Evolutionary conservation across 2,888 invertebrate genomes (phyloP).

Genomic region (Heliconius ismenius): DNA sequence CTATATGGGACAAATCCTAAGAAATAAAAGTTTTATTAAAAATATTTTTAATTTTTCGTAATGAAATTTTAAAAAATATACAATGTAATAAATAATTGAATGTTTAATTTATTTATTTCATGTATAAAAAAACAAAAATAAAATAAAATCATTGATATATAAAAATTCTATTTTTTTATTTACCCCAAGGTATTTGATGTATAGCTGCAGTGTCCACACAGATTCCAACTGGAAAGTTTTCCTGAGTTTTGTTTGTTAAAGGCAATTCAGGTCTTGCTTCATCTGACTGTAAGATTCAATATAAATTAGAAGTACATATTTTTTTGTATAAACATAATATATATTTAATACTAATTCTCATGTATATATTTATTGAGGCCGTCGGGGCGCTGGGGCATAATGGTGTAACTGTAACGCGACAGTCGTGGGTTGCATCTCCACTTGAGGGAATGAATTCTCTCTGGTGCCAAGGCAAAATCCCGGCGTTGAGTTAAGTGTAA

Average conservation of each 20-base stretch:
- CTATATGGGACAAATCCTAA: too few species aligned
- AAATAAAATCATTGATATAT: neutral
- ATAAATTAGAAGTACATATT: neutral
- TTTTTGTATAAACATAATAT: neutral
- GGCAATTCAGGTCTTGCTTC: constrained; percentile 92
- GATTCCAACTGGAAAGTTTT: constrained; percentile 91
- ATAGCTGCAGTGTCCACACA: constrained; percentile 87
- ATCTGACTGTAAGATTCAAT: constrained; percentile 75
- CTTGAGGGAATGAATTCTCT: neutral
- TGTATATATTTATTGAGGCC: neutral
- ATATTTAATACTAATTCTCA: neutral
- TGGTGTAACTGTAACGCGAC: neutral
- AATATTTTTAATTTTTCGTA: too few species aligned
- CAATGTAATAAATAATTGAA: too few species aligned
- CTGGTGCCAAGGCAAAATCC: neutral
- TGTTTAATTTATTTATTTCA: too few species aligned
- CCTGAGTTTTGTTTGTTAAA: constrained; percentile 85
- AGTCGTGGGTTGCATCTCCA: neutral
- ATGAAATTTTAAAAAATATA: too few species aligned
- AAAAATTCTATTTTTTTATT: constrained; percentile 38
- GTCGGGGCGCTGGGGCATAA: neutral
- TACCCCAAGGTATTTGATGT: constrained; percentile 85
- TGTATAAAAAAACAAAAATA: neutral
- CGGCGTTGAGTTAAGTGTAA: neutral
- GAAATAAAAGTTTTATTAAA: too few species aligned